Evolutionary conservation across 2,113 vertebrate genomes (phyloP).

Genomic region (Picathartes gymnocephalus): DNA sequence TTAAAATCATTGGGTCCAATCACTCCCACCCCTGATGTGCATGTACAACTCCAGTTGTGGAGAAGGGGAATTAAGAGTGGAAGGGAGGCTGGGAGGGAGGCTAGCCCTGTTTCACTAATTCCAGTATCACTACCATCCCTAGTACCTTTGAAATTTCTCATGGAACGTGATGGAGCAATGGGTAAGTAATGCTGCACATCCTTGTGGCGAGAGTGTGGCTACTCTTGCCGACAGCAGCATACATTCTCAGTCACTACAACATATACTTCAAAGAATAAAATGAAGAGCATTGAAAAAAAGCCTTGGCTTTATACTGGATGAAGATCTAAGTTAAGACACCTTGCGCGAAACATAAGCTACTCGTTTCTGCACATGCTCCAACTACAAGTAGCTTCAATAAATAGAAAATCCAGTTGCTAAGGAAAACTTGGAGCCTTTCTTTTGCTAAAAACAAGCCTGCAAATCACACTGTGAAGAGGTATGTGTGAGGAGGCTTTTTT

Average conservation of each 20-base stretch:
- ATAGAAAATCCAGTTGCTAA: constrained; percentile 48
- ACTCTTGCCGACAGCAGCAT: constrained; percentile 4
- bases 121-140: constrained; percentile 3
- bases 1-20: constrained; percentile 11
- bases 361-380: neutral
- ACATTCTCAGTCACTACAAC: constrained; percentile 64
- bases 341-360: neutral
- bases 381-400: constrained; percentile 28
- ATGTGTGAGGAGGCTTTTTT: neutral
- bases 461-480: neutral
- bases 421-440: constrained; percentile 34
- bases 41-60: neutral
- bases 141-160: constrained; percentile 22
- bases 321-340: constrained; percentile 58
- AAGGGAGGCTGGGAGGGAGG: neutral
- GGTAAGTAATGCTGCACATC: constrained; percentile 8
- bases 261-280: constrained; percentile 62
- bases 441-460: constrained; percentile 7
- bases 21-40: constrained; percentile 2
- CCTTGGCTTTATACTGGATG: constrained; percentile 50
- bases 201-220: neutral
- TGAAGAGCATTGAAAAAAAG: constrained; percentile 38
- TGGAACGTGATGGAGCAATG: constrained; percentile 32
- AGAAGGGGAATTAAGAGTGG: neutral
- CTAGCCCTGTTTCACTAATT: constrained; percentile 10